These are phyloP conservation scores for Melitaea athalia DNA, from an alignment of 2,888 invertebrate species.

Conservation along the genomic window DNA sequence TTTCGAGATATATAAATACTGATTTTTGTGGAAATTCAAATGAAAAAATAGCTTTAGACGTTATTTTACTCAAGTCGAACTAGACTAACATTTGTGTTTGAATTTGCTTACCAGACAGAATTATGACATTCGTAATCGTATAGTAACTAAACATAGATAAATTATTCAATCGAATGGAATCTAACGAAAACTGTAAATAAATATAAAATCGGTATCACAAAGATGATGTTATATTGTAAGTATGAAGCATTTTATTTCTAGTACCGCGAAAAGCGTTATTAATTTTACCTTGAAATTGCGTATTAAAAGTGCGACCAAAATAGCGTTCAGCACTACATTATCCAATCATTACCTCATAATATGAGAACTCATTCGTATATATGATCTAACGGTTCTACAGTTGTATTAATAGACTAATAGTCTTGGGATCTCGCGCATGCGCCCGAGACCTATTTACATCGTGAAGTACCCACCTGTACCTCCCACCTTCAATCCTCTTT, in stretches of 20 bases:
- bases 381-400: background rate
- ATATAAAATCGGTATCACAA: too few species aligned
- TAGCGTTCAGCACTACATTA: background rate
- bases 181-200: too few species aligned
- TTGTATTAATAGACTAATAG: constrained; percentile 27
- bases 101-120: too few species aligned
- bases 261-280: background rate
- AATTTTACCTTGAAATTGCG: background rate
- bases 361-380: constrained; percentile 4
- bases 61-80: too few species aligned
- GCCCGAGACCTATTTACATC: constrained; percentile 59
- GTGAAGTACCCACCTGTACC: constrained; percentile 35
- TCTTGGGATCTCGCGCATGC: constrained; percentile 17
- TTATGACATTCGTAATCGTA: too few species aligned
- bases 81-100: too few species aligned
- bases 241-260: background rate
- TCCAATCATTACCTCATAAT: background rate
- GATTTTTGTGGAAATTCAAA: background rate
- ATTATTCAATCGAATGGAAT: too few species aligned
- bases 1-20: background rate
- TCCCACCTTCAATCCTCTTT: constrained; percentile 43
- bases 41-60: background rate
- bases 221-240: too few species aligned
- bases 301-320: background rate
- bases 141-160: too few species aligned